phyloP scores from a whole-genome alignment of 2,888 invertebrate species.

The Plusia festucae region DNA sequence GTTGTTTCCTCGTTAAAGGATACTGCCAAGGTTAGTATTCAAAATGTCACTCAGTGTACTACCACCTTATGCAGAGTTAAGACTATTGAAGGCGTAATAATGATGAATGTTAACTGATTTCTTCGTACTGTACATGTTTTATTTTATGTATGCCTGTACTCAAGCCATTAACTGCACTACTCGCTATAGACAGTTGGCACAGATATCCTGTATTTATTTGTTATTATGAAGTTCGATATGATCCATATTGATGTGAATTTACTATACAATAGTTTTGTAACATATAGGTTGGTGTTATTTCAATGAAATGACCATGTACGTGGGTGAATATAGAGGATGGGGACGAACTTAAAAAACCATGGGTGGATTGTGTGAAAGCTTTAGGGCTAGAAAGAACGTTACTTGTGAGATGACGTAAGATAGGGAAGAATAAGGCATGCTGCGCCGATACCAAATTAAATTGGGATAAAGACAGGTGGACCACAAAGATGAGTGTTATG shows the following conservation, averaged over 20 bases:
- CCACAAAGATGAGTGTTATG: no score
- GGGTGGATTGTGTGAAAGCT: no score
- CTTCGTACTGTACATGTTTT: conserved; percentile 16
- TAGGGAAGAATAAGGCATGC: no score
- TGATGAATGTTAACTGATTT: conserved; percentile 39
- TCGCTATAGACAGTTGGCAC: conserved; percentile 41
- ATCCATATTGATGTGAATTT: conserved; percentile 42
- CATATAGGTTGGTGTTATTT: no score
- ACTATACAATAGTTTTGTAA: conserved; percentile 30
- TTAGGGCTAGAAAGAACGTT: no score
- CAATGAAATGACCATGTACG: no score
- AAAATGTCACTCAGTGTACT: background rate
- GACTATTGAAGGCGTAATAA: conserved; percentile 10
- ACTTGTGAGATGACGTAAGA: no score
- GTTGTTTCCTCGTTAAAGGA: no score
- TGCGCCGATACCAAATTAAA: no score
- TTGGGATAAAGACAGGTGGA: no score
- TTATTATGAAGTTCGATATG: conserved; percentile 47
- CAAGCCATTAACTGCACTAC: conserved; percentile 25
- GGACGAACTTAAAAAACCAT: no score
- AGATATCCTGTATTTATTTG: conserved; percentile 53
- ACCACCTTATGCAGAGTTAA: conserved; percentile 7
- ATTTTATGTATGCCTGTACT: conserved; percentile 24
- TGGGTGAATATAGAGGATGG: no score
- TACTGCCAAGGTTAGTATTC: background rate